These are phyloP conservation scores for Ibidorhyncha struthersii DNA, from an alignment of 2,113 vertebrate species.

Conservation along the genomic window DNA sequence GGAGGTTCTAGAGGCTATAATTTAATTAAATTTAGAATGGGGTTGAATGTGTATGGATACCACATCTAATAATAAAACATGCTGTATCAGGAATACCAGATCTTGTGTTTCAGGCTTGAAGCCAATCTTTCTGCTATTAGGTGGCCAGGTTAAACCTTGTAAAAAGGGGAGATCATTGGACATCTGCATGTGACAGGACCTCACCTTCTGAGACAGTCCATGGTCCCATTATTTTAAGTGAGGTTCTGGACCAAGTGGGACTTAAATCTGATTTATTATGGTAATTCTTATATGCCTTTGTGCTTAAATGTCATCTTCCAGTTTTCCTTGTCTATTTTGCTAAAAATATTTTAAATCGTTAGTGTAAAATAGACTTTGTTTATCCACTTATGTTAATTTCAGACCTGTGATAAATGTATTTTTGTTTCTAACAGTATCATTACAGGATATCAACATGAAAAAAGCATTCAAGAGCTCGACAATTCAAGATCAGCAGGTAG, in stretches of 20 bases:
- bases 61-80: background rate
- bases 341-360: background rate
- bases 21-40: background rate
- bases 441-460: conserved; percentile 99
- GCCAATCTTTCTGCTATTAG: background rate
- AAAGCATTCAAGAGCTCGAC: conserved; percentile 98
- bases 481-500: conserved; percentile 96
- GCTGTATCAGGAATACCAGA: background rate
- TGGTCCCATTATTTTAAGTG: background rate
- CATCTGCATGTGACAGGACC: background rate
- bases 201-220: background rate
- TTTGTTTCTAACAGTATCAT: conserved; percentile 82
- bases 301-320: background rate
- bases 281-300: background rate
- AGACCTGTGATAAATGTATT: background rate
- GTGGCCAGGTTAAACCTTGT: background rate
- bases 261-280: background rate
- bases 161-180: background rate
- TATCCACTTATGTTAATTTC: background rate
- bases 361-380: background rate
- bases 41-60: background rate
- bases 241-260: background rate
- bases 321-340: background rate
- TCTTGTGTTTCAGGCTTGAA: background rate
- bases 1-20: background rate